Evolutionary conservation across 2,888 invertebrate genomes (phyloP).

Genomic region (Drosophila borealis): DNA sequence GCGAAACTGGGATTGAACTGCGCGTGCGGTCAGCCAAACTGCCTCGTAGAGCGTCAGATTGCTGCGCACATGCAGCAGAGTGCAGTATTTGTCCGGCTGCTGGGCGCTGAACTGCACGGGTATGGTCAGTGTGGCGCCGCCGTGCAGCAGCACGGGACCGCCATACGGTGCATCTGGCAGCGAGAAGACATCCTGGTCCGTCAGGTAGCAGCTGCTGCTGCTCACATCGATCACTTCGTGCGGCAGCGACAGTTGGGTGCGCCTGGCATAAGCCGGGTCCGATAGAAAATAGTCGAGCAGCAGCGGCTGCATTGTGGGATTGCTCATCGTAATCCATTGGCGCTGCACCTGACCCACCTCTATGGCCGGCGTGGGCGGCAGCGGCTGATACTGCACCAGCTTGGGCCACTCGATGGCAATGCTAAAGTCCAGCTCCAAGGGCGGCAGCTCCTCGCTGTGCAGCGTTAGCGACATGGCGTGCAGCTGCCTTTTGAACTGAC

Average conservation of each 20-base stretch:
- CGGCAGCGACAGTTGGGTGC: constrained; percentile 81
- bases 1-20: constrained; percentile 94
- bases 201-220: constrained; percentile 81
- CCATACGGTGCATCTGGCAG: constrained; percentile 61
- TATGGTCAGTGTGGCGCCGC: constrained; percentile 74
- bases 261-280: constrained; percentile 79
- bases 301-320: constrained; percentile 82
- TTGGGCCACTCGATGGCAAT: constrained; percentile 85
- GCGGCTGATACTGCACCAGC: constrained; percentile 78
- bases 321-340: constrained; percentile 80
- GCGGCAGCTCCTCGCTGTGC: constrained; percentile 82
- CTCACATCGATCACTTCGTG: constrained; percentile 83
- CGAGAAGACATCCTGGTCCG: constrained; percentile 82
- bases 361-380: constrained; percentile 77
- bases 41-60: constrained; percentile 97
- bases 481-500: constrained; percentile 82
- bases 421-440: constrained; percentile 82
- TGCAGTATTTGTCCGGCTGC: constrained; percentile 81
- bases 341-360: constrained; percentile 82
- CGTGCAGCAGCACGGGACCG: constrained; percentile 71
- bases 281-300: constrained; percentile 81
- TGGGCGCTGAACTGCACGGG: constrained; percentile 81
- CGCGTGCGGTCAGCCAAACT: constrained; percentile 92
- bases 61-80: constrained; percentile 88
- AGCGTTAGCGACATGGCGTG: constrained; percentile 82